Evolutionary conservation across 2,888 invertebrate species (phyloP), one percentile per base, ranked within the genome.

Genomic region (Synanthedon formicaeformis): DNA sequence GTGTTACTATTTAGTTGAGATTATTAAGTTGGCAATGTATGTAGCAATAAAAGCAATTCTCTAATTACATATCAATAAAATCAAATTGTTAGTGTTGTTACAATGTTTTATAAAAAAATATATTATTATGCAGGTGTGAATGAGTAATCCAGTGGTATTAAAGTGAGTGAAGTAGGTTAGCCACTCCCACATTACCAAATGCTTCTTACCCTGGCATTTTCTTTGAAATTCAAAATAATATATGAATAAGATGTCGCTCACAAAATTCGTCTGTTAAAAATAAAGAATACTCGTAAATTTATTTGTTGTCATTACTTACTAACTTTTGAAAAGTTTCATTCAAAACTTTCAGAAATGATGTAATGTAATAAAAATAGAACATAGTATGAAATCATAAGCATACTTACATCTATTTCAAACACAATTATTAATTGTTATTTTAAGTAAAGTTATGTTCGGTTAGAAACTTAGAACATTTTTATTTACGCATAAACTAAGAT

Each of bases 161-260:
- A 23, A 23, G 23, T 23, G 23, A 23, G 27, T 34, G 34, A 34
- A 50, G 52, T 53, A 55, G 50, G 53, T 53, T 55, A 72, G 73
- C 82, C 83, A 83, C 82, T 83, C 85, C 83, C 79, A 75, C 70
- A 60, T 61, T 57, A 61, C 52, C 77, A 78, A 69, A 70, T 79
- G 76, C 69, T 69, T 67, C 86, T 87, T 87, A 87, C 86, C 86
- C 84, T 69, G 86, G 86, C 86, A 87, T 86, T 78, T 80, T 82
- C 65, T 68, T 62, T 65, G 62, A 62, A 70, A 59, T 58, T 63
- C 60, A 60, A 58, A 61, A 55, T 57, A 58, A 60, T 60, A 58
- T 60, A 66, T 58, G 57, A 65, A 50, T 23, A 50, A 51, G 52
- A 23, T 57, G 57, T 58, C 60, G 56, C 66, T 69, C 54, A 55